Evolutionary conservation across 2,113 vertebrate genomes (phyloP), one percentile per base, ranked within the genome.

Genomic region (Baryphthengus martii): DNA sequence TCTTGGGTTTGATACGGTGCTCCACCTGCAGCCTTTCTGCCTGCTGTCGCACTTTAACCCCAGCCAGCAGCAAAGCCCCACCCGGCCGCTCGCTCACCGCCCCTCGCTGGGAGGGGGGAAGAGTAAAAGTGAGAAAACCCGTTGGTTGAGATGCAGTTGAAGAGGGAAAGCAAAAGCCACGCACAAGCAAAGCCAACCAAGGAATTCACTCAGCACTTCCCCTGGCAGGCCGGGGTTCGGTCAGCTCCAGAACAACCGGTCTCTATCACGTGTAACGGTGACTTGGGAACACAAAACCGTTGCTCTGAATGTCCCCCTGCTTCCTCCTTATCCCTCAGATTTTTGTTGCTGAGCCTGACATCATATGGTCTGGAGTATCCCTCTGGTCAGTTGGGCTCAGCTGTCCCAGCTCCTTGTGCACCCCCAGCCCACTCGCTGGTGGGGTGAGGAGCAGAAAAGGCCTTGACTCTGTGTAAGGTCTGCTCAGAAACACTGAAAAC

Each of bases 1-100:
- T 37, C 44, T 37, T 17, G 6, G 0, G 17, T 81, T 87, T 50
- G 24, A 13, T 11, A 0, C 8, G 8, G 42, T 24, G 10, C 39
- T 47, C n/a, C 8, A 26, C n/a, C 68, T 81, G 17, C 67, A 8
- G 18, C 11, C 24, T 81, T 44, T 79, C 26, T 44, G 13, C 53
- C 68, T 47, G 37, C 6, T 39, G 25, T 26, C 16, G 6, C 29
- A 37, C 37, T 40, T 62, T 40, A 62, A 62, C 39, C 39, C 39
- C 62, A 63, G 26, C 26, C 39, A 42, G 26, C 62, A 42, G 18
- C 39, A 42, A 11, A 42, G 62, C 39, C 39, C 62, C 62, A 42
- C 17, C 26, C 17, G 29, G 39, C 17, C 17, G 5, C 39, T 42
- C 11, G 17, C 18, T 42, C 18, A 9, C 13, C 19, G 17, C 39